Evolutionary conservation across 2,888 invertebrate genomes (phyloP).

Genomic region (Marronus borbonicus): DNA sequence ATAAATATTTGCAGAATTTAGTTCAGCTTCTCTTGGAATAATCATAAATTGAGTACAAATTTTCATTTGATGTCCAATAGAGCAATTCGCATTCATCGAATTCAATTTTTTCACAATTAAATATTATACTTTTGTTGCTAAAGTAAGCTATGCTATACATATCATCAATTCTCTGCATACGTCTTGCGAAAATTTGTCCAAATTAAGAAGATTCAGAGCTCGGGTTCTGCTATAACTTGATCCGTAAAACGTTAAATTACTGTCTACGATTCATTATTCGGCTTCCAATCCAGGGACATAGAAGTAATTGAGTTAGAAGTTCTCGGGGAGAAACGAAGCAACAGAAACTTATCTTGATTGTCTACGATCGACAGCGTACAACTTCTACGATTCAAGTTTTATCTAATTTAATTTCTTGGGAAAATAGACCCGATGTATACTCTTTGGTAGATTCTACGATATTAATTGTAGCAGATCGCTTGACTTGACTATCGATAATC

Average conservation of each 20-base stretch:
- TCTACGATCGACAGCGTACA: constrained; percentile 21
- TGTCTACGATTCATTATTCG: constrained; percentile 33
- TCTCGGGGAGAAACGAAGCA: neutral
- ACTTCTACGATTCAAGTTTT: constrained; percentile 35
- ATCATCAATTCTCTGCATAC: neutral
- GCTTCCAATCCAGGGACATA: neutral
- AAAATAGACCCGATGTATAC: constrained; percentile 19
- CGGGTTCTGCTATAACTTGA: neutral
- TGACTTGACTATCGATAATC: too few species aligned
- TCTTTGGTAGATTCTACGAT: neutral
- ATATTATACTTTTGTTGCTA: too few species aligned
- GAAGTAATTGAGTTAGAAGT: constrained; percentile 35
- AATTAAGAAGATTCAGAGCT: constrained; percentile 19
- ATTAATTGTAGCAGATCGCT: neutral
- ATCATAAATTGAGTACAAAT: too few species aligned
- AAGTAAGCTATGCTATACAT: too few species aligned
- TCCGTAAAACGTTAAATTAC: constrained; percentile 30
- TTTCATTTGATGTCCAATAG: too few species aligned
- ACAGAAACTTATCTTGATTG: constrained; percentile 27
- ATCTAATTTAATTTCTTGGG: constrained; percentile 33
- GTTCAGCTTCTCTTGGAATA: too few species aligned
- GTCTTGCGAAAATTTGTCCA: constrained; percentile 21
- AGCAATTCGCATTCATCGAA: too few species aligned
- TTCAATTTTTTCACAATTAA: too few species aligned
- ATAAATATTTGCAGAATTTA: too few species aligned